Evolutionary conservation across 2,888 invertebrate genomes (phyloP).

Genomic region (Glaucopsyche alexis): DNA sequence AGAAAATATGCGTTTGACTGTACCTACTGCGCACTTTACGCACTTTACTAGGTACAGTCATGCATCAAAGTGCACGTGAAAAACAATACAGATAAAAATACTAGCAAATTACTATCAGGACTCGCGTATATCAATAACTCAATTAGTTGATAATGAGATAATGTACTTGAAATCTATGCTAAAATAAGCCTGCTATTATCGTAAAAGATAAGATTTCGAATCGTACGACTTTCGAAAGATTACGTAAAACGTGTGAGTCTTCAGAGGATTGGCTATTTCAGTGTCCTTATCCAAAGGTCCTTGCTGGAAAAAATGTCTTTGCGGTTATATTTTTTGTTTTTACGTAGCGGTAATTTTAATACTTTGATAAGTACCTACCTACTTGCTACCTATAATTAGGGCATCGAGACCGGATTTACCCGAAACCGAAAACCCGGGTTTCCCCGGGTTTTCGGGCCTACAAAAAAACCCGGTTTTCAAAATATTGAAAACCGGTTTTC

Average conservation of each 20-base stretch:
- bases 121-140: neutral
- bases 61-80: neutral
- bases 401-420: too few relatives aligned
- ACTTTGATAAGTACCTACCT: too few relatives aligned
- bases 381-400: too few relatives aligned
- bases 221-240: constrained; percentile 15
- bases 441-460: too few relatives aligned
- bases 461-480: too few relatives aligned
- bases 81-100: constrained; percentile 23
- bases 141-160: constrained; percentile 16
- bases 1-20: too few relatives aligned
- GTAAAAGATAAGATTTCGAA: constrained; percentile 16
- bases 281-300: neutral
- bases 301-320: too few relatives aligned
- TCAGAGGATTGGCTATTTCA: neutral
- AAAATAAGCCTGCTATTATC: constrained; percentile 1
- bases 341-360: too few relatives aligned
- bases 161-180: constrained; percentile 18
- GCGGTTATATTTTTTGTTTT: too few relatives aligned
- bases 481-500: too few relatives aligned
- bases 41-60: neutral
- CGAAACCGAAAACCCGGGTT: too few relatives aligned
- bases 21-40: neutral
- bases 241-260: constrained; percentile 13
- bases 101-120: constrained; percentile 4